Percentiles rank a stretch among this genome's conserved stretches.
These are phyloP conservation scores for Melitaea cinxia DNA, from an alignment of 1,140 invertebrate species.

Conservation along the genomic window DNA sequence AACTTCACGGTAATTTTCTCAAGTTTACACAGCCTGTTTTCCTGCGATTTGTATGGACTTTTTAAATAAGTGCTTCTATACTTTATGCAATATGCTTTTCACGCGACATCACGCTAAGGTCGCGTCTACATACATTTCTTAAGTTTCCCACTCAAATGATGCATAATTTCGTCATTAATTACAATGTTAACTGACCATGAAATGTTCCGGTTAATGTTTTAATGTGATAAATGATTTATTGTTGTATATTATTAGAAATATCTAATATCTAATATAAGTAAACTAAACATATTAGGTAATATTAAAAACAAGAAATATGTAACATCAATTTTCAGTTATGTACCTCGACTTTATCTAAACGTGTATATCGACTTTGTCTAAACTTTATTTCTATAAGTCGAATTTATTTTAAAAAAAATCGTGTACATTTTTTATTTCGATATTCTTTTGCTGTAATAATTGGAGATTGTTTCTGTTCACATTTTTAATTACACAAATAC, in stretches of 20 bases:
- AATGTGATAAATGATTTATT: constrained; percentile 2
- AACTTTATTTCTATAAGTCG: background rate
- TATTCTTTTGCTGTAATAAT: too few relatives aligned
- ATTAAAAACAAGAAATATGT: too few relatives aligned
- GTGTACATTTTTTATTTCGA: background rate
- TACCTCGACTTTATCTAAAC: too few relatives aligned
- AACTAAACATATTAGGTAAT: too few relatives aligned
- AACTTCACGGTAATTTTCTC: constrained; percentile 14
- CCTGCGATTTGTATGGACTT: constrained; percentile 17
- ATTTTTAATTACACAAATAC: too few relatives aligned
- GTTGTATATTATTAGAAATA: background rate
- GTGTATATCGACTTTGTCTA: too few relatives aligned
- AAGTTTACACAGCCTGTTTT: constrained; percentile 20
- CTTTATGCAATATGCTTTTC: constrained; percentile 39
- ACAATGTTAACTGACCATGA: constrained; percentile 16
- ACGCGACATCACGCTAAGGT: constrained; percentile 53
- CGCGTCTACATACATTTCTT: constrained; percentile 31
- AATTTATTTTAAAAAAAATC: background rate
- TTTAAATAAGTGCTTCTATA: constrained; percentile 29
- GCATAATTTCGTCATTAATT: constrained; percentile 34
- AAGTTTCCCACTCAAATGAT: constrained; percentile 12
- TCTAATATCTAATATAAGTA: background rate
- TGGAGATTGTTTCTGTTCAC: too few relatives aligned
- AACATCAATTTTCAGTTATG: too few relatives aligned
- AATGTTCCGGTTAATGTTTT: background rate